A percentile compares a stretch with the other conserved stretches of the same genome.
These are phyloP conservation scores for Ephialtes manifestator DNA, from an alignment of 2,888 invertebrate species.

Conservation along the genomic window DNA sequence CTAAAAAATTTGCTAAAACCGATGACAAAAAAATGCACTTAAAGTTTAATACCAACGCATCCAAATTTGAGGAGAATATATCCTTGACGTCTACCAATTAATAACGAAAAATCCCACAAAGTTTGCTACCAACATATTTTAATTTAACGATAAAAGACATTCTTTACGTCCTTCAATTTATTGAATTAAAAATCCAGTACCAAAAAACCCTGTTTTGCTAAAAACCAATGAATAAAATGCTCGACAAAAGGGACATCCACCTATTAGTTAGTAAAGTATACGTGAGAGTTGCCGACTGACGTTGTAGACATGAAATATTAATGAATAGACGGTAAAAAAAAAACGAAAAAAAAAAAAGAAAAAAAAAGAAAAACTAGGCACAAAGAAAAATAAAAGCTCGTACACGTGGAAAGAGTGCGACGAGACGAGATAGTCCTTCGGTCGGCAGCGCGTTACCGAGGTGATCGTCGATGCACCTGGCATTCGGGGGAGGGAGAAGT, in stretches of 20 bases:
- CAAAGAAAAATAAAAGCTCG: slow-evolving; percentile 7
- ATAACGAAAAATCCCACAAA: no score
- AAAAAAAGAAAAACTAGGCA: slow-evolving; percentile 21
- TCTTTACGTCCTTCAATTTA: background rate
- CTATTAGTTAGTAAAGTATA: slow-evolving; percentile 3
- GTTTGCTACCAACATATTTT: no score
- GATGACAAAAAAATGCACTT: no score
- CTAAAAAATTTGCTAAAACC: no score
- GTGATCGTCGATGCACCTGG: slow-evolving; percentile 82
- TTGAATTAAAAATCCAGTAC: background rate
- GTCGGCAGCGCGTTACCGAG: slow-evolving; percentile 78
- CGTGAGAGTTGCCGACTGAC: slow-evolving; percentile 18
- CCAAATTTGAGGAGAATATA: no score
- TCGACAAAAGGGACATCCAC: slow-evolving; percentile 20
- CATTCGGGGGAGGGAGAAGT: slow-evolving; percentile 84
- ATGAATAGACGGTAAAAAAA: background rate
- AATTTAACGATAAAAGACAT: no score
- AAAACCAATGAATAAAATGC: background rate
- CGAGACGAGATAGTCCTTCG: slow-evolving; percentile 80
- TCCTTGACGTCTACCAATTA: no score
- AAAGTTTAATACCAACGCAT: no score
- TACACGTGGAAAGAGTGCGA: slow-evolving; percentile 70
- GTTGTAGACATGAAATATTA: slow-evolving; percentile 33
- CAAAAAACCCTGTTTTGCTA: background rate
- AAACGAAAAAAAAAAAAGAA: background rate